Base-by-base conservation (phyloP, 2,888 invertebrate genomes). In the Ditula angustiorana region DNA sequence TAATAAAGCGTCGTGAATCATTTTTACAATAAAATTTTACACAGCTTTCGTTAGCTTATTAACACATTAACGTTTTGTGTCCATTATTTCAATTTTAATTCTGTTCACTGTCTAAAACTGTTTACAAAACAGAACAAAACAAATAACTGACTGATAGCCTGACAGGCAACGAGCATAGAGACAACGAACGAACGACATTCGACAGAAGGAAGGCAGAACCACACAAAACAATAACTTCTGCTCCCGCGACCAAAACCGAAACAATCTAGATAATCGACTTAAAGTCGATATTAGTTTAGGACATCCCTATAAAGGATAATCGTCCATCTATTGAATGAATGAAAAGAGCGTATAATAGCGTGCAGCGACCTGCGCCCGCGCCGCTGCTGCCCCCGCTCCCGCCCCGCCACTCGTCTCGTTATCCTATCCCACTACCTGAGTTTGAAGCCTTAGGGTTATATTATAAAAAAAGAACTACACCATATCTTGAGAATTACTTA, bases 1-100 rank as follows among this genome's bases (percentile, higher is more conserved):
- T 69, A 95, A 78, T 65, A 96, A 81, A 23, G 95, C 93, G 80
- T 96, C 96, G 74, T 96, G 95, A 62, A 96, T 93, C 96, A 96
- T 96, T 79, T 13, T 50, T 24, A 2, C 23, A 21, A 11, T 1
- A 7, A 26, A 30, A 16, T 30, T n/a, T n/a, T n/a, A n/a, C n/a
- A n/a, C n/a, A n/a, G n/a, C n/a, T n/a, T n/a, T n/a, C n/a, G n/a
- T n/a, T n/a, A n/a, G n/a, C n/a, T n/a, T n/a, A n/a, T n/a, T n/a
- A n/a, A n/a, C n/a, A n/a, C n/a, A n/a, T n/a, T n/a, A n/a, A n/a
- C n/a, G n/a, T n/a, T n/a, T n/a, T n/a, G n/a, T n/a, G n/a, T n/a
- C n/a, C n/a, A n/a, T n/a, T n/a, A n/a, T n/a, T n/a, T n/a, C n/a
- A n/a, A n/a, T n/a, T n/a, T n/a, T n/a, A n/a, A n/a, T n/a, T n/a